These are phyloP conservation scores for Cercopithecus petaurista DNA, from an alignment of 2,797 vertebrate species.

Conservation along the genomic window DNA sequence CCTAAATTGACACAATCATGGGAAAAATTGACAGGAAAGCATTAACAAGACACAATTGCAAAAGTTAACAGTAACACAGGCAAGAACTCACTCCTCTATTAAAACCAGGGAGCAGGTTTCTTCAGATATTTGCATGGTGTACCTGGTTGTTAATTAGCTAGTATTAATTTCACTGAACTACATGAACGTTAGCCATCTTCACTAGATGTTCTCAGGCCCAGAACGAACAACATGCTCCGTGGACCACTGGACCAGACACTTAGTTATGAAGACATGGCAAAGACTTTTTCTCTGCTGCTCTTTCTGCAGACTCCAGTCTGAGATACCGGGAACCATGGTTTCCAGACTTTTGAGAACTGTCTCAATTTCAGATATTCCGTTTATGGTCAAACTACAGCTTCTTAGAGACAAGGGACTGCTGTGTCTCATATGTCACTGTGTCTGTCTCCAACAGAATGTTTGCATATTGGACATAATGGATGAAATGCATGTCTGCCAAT, in stretches of 20 bases:
- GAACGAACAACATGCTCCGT: not conserved
- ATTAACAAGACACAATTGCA: not conserved
- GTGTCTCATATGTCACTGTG: not conserved
- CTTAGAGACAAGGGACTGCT: not conserved
- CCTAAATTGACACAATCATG: not conserved
- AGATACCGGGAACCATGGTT: not conserved
- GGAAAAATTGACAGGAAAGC: not conserved
- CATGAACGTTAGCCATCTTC: not conserved
- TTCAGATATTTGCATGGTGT: not conserved
- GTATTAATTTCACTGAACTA: not conserved
- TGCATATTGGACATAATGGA: not conserved
- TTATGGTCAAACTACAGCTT: not conserved
- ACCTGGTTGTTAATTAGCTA: not conserved
- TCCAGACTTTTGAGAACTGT: not conserved
- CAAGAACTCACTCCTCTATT: not conserved
- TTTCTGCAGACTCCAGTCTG: not conserved
- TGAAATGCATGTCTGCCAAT: not conserved
- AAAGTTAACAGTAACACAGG: not conserved
- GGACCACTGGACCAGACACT: not conserved
- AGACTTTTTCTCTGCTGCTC: not conserved
- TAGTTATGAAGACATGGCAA: not conserved
- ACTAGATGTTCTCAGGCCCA: not conserved
- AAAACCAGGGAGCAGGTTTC: not conserved
- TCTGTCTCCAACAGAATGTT: not conserved
- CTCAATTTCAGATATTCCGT: not conserved